These are phyloP conservation scores for Nicator chloris DNA, from an alignment of 2,113 vertebrate genomes.

Conservation along the genomic window DNA sequence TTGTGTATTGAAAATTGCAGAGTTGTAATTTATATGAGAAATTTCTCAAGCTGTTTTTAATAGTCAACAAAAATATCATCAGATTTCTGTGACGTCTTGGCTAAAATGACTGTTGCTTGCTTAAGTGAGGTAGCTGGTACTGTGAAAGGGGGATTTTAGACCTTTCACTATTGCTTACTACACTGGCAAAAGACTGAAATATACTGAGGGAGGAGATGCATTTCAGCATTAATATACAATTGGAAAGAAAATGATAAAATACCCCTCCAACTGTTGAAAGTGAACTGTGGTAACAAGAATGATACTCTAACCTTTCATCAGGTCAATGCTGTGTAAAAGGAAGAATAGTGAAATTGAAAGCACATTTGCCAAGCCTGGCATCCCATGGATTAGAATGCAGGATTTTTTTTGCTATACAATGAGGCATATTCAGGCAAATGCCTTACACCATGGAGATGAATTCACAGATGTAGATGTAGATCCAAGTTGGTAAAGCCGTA, in stretches of 20 bases:
- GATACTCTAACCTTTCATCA: background rate
- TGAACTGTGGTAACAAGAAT: background rate
- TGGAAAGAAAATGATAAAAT: background rate
- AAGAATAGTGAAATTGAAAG: background rate
- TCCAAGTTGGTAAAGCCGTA: background rate
- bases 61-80: background rate
- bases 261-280: background rate
- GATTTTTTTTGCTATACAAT: background rate
- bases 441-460: background rate
- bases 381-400: background rate
- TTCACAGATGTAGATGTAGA: background rate
- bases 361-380: background rate
- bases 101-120: background rate
- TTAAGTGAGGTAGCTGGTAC: background rate
- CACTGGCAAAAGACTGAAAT: background rate
- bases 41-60: background rate
- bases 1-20: background rate
- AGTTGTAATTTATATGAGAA: background rate
- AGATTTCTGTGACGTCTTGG: background rate
- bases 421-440: accelerated
- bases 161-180: background rate
- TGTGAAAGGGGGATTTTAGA: background rate
- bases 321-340: background rate
- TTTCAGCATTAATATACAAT: background rate
- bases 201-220: background rate